Conservation (phyloP, 2,797 vertebrate species). For the Sebastes miniatus region DNA sequence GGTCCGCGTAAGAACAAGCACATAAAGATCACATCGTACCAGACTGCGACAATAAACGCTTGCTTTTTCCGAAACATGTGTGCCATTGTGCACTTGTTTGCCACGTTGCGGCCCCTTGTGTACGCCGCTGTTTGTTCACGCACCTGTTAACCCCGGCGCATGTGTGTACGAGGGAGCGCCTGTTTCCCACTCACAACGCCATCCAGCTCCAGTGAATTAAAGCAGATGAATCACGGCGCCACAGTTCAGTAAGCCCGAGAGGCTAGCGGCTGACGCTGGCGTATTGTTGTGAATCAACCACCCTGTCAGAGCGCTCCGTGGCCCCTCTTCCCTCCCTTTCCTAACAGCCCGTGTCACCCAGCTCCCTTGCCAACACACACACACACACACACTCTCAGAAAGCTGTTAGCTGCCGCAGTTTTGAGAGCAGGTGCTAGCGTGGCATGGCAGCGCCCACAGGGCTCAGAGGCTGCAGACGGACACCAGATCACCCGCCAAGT, state of each 20-base stretch:
- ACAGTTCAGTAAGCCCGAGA: constrained; percentile 34
- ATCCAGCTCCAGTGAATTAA: constrained; percentile 28
- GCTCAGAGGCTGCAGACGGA: constrained; percentile 43
- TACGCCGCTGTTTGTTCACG: constrained; percentile 11
- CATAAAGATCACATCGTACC: background rate
- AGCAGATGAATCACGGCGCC: constrained; percentile 49
- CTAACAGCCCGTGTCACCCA: constrained; percentile 54
- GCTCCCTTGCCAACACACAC: constrained; percentile 33
- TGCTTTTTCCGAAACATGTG: background rate
- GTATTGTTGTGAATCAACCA: constrained; percentile 58
- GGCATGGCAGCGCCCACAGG: constrained; percentile 45
- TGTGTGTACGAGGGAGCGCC: background rate
- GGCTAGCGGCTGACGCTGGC: constrained; percentile 37
- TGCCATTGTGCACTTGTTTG: constrained; percentile 18
- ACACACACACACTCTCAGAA: constrained; percentile 9
- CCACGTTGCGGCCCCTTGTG: background rate
- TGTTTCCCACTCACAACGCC: background rate
- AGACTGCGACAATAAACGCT: background rate
- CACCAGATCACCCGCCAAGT: constrained; percentile 52
- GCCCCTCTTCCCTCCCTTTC: constrained; percentile 33
- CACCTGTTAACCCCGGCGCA: background rate
- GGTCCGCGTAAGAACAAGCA: background rate
- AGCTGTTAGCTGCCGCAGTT: constrained; percentile 52
- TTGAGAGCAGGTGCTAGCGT: constrained; percentile 67
- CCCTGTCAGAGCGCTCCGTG: constrained; percentile 30